Percentiles rank a stretch among this genome's conserved stretches.
phyloP scores from a whole-genome alignment of 2,888 invertebrate species.

The Macrophya annulata region DNA sequence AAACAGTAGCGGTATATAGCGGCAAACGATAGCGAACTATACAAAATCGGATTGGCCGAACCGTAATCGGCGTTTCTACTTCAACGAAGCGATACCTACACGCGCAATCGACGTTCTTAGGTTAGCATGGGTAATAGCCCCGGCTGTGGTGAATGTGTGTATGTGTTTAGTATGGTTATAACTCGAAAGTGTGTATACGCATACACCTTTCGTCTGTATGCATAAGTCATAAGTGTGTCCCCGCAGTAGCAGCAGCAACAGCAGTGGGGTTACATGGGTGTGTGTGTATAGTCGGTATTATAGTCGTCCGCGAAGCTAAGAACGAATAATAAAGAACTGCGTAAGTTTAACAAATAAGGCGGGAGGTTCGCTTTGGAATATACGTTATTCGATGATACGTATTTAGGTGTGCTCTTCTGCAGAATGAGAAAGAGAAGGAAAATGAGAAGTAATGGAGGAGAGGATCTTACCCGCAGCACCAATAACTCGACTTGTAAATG shows the following conservation, averaged over 20 bases:
- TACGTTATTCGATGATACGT: background rate
- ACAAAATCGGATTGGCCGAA: background rate
- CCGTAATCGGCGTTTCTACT: slow-evolving; percentile 45
- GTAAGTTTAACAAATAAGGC: background rate
- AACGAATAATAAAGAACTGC: background rate
- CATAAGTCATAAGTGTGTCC: background rate
- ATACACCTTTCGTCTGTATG: background rate
- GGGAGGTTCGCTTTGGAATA: background rate
- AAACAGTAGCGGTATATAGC: background rate
- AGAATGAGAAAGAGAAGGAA: background rate
- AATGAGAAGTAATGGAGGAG: background rate
- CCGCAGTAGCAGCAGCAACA: too few species aligned
- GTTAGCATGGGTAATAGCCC: background rate
- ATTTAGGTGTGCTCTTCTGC: background rate
- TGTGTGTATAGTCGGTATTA: background rate
- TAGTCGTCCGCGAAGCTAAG: background rate
- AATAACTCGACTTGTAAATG: background rate
- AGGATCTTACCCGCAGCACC: slow-evolving; percentile 5
- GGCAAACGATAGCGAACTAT: background rate
- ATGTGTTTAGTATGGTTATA: background rate
- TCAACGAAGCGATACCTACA: slow-evolving; percentile 10
- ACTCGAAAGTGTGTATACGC: background rate
- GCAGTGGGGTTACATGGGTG: background rate
- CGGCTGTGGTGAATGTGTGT: too few species aligned
- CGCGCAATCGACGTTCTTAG: slow-evolving; percentile 17